phyloP scores from a whole-genome alignment of 2,797 vertebrate species.

The Poecile montanus region DNA sequence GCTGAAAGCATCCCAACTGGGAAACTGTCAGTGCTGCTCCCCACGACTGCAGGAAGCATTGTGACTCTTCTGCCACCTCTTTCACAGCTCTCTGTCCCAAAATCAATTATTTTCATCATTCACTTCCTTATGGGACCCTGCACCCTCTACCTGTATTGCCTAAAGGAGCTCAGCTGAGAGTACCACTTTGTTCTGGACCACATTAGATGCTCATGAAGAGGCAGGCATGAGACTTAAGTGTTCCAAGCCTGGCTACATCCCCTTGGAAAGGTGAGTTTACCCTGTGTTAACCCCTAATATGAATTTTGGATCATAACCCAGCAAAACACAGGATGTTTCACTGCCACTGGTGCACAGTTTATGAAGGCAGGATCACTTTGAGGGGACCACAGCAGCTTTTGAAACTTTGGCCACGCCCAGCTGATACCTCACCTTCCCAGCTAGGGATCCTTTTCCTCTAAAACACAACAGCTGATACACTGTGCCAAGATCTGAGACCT shows the following conservation, averaged over 20 bases:
- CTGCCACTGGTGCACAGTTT: not conserved
- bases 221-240: not conserved
- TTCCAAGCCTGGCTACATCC: not conserved
- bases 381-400: not conserved
- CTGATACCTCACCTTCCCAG: not conserved
- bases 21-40: not conserved
- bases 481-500: not conserved
- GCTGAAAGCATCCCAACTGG: not conserved
- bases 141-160: not conserved
- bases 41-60: not conserved
- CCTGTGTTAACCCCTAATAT: not conserved
- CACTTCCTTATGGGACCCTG: fast-evolving
- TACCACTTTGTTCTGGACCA: not conserved
- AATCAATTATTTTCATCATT: not conserved
- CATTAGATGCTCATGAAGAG: not conserved
- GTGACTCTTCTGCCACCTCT: not conserved
- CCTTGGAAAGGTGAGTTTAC: not conserved
- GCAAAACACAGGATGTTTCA: no score
- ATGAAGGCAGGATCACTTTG: not conserved
- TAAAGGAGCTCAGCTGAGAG: not conserved
- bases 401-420: not conserved
- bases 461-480: not conserved
- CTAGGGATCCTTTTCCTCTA: not conserved
- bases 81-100: not conserved
- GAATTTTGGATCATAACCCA: not conserved